Evolutionary conservation across 2,888 invertebrate species (phyloP).

Genomic region (Masnerella sp.): DNA sequence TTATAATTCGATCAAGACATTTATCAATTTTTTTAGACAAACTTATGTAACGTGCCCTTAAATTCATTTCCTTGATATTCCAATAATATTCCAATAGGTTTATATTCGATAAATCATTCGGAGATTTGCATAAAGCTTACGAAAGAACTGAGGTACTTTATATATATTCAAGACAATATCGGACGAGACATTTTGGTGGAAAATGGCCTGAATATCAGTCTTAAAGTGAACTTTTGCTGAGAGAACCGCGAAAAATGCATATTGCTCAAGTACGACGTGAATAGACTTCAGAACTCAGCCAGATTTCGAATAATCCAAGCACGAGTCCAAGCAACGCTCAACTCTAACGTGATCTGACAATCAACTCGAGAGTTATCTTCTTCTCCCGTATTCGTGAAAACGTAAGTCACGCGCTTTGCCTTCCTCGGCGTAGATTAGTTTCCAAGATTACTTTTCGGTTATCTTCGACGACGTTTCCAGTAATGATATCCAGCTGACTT

Average conservation of each 20-base stretch:
- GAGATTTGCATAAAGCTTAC: not conserved
- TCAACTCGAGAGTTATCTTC: slow-evolving; percentile 57
- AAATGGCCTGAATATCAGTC: slow-evolving; percentile 36
- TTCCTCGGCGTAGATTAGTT: slow-evolving; percentile 53
- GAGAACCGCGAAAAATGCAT: slow-evolving; percentile 51
- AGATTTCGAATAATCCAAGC: slow-evolving; percentile 56
- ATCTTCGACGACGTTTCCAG: slow-evolving; percentile 67
- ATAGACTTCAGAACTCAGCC: slow-evolving; percentile 51
- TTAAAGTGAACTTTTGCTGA: slow-evolving; percentile 27
- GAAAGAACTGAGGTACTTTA: not conserved
- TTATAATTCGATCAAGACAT: too few species aligned
- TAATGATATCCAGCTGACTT: slow-evolving; percentile 60
- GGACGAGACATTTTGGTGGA: slow-evolving; percentile 28
- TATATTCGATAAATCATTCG: too few species aligned
- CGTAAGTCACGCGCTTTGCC: slow-evolving; percentile 58
- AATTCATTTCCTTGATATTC: too few species aligned
- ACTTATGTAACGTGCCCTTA: too few species aligned
- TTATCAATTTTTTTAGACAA: too few species aligned
- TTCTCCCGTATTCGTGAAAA: slow-evolving; percentile 49
- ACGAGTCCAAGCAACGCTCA: slow-evolving; percentile 55
- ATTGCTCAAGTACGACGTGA: slow-evolving; percentile 42
- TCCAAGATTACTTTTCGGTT: slow-evolving; percentile 62
- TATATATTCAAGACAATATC: slow-evolving; percentile 31
- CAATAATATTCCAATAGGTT: too few species aligned
- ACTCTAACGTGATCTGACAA: slow-evolving; percentile 59